Evolutionary conservation across 30 jellyfish, hydroid and myxozoan species (phyloP).

Genomic region (Rhopilema esculentum): DNA sequence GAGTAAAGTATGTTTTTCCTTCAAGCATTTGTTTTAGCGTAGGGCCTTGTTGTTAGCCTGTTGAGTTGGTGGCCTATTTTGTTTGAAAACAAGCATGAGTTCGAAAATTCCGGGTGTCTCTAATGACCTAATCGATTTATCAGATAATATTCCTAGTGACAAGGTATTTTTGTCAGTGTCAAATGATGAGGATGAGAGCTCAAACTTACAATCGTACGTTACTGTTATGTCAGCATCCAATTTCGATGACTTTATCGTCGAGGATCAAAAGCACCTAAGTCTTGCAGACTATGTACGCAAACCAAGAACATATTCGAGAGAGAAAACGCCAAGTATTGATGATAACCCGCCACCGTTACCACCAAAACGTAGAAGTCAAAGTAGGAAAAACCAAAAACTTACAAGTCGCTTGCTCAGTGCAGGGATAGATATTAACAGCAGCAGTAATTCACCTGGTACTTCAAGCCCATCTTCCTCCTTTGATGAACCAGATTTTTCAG

Average conservation of each 20-base stretch:
- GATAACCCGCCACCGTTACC: constrained; percentile 78
- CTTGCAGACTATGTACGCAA: constrained; percentile 39
- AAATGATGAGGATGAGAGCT: background rate
- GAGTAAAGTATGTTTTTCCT: too few species aligned
- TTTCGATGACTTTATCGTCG: background rate
- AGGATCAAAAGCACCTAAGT: background rate
- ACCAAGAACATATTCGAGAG: constrained; percentile 63
- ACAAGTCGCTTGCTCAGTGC: constrained; percentile 38
- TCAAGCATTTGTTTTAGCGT: background rate
- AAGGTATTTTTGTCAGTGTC: background rate
- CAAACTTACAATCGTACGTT: background rate
- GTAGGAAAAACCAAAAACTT: constrained; percentile 46
- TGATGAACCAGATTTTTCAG: background rate
- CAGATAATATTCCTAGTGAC: background rate
- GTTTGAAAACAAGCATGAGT: background rate
- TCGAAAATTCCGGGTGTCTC: constrained; percentile 17
- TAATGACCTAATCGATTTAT: constrained; percentile 24
- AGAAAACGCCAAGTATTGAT: constrained; percentile 36
- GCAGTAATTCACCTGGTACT: background rate
- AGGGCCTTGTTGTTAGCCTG: background rate
- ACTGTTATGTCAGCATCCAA: background rate
- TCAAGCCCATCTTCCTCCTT: background rate
- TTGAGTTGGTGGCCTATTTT: background rate
- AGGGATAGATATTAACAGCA: constrained; percentile 26
- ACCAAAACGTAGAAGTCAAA: constrained; percentile 64